phyloP scores from a whole-genome alignment of 2,888 invertebrate species.

The Penaeus monodon region DNA sequence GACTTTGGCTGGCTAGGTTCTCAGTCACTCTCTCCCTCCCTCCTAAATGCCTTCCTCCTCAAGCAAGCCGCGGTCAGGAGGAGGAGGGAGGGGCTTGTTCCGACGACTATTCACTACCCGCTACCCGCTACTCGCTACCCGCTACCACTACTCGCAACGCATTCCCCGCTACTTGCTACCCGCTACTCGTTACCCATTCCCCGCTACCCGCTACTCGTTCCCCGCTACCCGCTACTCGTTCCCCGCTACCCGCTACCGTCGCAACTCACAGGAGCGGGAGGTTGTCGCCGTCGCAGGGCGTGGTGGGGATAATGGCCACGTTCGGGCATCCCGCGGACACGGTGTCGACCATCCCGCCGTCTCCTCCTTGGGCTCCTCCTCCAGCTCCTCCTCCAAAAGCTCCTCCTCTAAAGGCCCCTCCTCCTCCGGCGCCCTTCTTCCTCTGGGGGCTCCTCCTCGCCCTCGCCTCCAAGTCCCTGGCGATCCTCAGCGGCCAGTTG shows the following conservation, averaged over 20 bases:
- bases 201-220: no score
- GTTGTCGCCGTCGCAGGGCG: slow-evolving; percentile 51
- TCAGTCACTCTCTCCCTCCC: no score
- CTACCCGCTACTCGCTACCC: no score
- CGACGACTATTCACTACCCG: no score
- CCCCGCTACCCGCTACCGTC: neutral
- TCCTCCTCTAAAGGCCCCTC: neutral
- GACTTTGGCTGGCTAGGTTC: no score
- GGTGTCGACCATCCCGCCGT: slow-evolving; percentile 18
- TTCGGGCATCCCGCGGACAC: slow-evolving; percentile 45
- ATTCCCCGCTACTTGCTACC: neutral
- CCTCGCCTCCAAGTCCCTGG: neutral
- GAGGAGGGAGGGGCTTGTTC: no score
- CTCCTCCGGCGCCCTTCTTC: slow-evolving; percentile 2
- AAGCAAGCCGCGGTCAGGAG: no score
- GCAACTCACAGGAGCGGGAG: slow-evolving; percentile 46
- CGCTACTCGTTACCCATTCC: neutral
- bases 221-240: neutral
- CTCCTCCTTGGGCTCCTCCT: neutral
- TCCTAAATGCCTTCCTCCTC: no score
- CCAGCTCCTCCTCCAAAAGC: neutral
- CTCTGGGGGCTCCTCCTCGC: neutral
- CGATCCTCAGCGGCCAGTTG: neutral
- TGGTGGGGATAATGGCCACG: slow-evolving; percentile 55
- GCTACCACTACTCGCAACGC: neutral